phyloP scores from a whole-genome alignment of 2,113 vertebrate species.

The Urocolius indicus region DNA sequence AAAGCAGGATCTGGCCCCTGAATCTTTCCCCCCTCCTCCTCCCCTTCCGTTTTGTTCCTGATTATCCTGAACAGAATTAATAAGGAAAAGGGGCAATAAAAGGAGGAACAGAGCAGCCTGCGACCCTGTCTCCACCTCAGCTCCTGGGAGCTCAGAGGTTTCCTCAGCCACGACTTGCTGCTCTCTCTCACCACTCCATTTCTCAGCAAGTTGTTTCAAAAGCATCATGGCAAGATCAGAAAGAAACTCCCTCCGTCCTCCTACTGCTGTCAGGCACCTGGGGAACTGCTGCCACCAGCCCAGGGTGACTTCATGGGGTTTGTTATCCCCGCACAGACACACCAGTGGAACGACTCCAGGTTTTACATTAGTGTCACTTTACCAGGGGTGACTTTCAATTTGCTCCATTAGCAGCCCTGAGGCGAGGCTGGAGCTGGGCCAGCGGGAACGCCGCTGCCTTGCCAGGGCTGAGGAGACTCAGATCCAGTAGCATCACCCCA shows the following conservation, averaged over 20 bases:
- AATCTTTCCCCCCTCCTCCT: accelerated
- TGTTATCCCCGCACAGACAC: neutral
- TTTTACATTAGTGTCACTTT: neutral
- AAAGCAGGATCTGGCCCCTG: neutral
- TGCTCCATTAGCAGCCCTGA: neutral
- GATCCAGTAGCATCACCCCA: neutral
- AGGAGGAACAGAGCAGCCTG: neutral
- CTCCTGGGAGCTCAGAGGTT: neutral
- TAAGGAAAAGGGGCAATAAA: neutral
- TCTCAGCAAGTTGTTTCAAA: neutral
- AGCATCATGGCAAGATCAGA: neutral
- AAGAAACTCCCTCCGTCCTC: neutral
- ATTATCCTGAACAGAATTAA: neutral
- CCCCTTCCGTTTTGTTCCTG: accelerated
- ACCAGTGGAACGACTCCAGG: neutral
- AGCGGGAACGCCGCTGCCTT: neutral
- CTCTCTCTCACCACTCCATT: accelerated
- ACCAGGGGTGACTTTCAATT: neutral
- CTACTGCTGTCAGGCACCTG: neutral
- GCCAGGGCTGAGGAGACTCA: neutral
- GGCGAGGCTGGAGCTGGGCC: neutral
- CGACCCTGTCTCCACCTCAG: accelerated
- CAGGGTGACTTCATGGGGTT: neutral
- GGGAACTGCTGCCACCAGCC: neutral
- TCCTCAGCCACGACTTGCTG: accelerated